Evolutionary conservation across 2,113 vertebrate species (phyloP), one percentile per base, ranked within the genome.

Genomic region (Cisticola juncidis): DNA sequence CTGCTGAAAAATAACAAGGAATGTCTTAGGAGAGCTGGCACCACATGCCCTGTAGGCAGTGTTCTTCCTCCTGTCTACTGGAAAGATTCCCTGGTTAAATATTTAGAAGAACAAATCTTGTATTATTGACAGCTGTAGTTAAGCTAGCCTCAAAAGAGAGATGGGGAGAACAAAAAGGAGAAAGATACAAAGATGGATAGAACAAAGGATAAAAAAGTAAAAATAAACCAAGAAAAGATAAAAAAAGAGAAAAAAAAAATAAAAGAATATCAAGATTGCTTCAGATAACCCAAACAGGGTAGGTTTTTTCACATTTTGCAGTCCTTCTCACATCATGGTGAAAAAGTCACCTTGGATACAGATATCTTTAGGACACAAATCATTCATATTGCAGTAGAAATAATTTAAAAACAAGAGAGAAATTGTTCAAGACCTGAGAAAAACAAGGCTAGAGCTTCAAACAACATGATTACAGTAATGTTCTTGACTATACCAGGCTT

Each of bases 21-120:
- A 97, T 29, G 29, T 66, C 95, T 95, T 95, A 88, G 81, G 80
- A 91, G 82, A 89, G 53, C 71, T 96, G 96, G 90, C 81, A 96
- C 78, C 90, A 73, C n/a, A 38, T 84, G 71, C 84, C 76, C 81
- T 76, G 45, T 62, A 95, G 94, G 71, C 81, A 96, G 78, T 57
- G 88, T 88, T 96, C 92, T 96, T 97, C 78, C 70, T 71, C 28
- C 85, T 91, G 94, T 90, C 91, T 96, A 77, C 92, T 97, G 94
- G 94, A 96, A 97, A 96, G 78, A 93, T 96, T 96, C 72, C 50
- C 72, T 92, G 36, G 92, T 94, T 92, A 92, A 97, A 96, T 93
- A 95, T 95, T 97, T 90, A 94, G 95, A 86, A 96, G 95, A 91
- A 95, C 90, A 95, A 95, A 96, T 53, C 68, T 57, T 95, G 60